A percentile compares a stretch with the other conserved stretches of the same genome.
Conservation (phyloP, 2,888 invertebrate species). For the Lymantria monacha region DNA sequence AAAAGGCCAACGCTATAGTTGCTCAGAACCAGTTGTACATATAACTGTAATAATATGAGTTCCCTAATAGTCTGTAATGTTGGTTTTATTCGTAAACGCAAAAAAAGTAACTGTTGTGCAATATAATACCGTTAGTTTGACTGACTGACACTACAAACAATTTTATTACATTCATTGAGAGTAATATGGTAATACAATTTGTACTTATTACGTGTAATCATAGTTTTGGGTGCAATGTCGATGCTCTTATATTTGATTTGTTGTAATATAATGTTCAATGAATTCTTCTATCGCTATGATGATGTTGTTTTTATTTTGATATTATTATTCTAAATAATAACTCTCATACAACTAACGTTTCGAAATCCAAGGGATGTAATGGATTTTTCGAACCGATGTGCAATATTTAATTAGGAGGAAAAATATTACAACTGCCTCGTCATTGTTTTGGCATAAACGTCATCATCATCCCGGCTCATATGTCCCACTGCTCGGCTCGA, state of each 20-base stretch:
- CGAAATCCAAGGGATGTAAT: no score
- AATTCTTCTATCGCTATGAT: no score
- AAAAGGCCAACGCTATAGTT: not conserved
- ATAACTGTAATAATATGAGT: constrained; percentile 35
- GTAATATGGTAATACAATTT: constrained; percentile 16
- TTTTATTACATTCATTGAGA: constrained; percentile 12
- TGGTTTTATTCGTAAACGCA: constrained; percentile 41
- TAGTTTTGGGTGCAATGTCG: not conserved
- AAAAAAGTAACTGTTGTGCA: constrained; percentile 38
- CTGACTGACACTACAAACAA: constrained; percentile 6
- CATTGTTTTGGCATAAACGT: no score
- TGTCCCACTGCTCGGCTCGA: no score
- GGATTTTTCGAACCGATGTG: no score
- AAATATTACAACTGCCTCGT: no score
- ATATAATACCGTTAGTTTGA: constrained; percentile 17
- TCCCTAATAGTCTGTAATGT: constrained; percentile 39
- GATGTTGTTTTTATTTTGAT: no score
- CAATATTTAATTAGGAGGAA: no score
- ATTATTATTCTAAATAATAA: no score
- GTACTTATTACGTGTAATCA: constrained; percentile 11
- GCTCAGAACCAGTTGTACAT: constrained; percentile 48
- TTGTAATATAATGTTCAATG: not conserved
- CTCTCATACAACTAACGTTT: no score
- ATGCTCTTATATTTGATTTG: not conserved
- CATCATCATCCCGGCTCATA: no score